Evolutionary conservation across 2,888 invertebrate species (phyloP).

Genomic region (Drosophila flavopinicola): DNA sequence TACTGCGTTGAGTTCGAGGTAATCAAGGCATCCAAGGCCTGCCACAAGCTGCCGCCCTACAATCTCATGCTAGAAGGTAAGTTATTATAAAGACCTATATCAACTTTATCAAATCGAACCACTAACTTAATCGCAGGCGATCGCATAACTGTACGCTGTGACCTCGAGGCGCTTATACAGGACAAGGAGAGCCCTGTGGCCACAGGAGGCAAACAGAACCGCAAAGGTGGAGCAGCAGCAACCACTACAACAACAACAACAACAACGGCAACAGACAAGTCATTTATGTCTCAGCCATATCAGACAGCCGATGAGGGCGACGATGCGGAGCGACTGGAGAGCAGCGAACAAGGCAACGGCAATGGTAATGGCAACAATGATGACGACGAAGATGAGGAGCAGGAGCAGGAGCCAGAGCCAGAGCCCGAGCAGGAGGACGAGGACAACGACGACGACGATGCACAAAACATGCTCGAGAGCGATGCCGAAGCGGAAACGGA

Average conservation of each 20-base stretch:
- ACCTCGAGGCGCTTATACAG: conserved; percentile 90
- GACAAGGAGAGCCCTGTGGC: conserved; percentile 57
- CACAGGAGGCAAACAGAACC: conserved; percentile 23
- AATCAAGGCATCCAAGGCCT: conserved; percentile 92
- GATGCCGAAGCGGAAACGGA: conserved; percentile 18
- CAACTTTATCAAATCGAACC: no score
- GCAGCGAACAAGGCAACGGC: conserved; percentile 22
- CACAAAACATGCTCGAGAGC: conserved; percentile 60
- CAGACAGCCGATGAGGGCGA: conserved; percentile 16
- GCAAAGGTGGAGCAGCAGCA: no score
- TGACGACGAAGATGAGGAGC: conserved; percentile 50
- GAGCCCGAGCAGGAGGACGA: conserved; percentile 56
- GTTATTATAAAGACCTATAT: no score
- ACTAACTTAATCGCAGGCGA: conserved; percentile 88
- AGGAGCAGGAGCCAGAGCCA: conserved; percentile 3
- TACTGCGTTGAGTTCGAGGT: conserved; percentile 95
- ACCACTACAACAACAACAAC: conserved; percentile 60
- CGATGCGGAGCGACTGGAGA: no score
- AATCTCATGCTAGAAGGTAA: conserved; percentile 90
- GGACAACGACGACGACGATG: conserved; percentile 63
- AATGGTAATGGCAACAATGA: conserved; percentile 45
- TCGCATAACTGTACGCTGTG: conserved; percentile 92
- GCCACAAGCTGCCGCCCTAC: conserved; percentile 90
- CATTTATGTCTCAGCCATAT: conserved; percentile 12
- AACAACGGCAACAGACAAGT: conserved; percentile 38